Evolutionary conservation across 2,888 invertebrate species (phyloP), one percentile per base, ranked within the genome.

Genomic region (Lepas anatifera): DNA sequence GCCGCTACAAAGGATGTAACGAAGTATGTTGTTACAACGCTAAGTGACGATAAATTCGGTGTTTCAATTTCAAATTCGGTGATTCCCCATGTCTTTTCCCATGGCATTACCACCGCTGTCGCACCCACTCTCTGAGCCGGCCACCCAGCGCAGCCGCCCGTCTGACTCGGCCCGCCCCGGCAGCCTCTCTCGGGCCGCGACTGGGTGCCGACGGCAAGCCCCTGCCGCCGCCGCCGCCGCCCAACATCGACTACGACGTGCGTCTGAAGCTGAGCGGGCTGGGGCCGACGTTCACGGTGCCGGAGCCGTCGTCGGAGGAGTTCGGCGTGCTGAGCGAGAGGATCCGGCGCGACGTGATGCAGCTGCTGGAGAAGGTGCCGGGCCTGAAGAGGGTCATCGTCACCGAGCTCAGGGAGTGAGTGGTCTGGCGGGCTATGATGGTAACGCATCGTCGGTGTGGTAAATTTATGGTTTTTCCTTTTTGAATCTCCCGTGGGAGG

Each of bases 221-320:
- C 4, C 52, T 52, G 52, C 52, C 83, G 37, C 83, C 86, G 0
- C 81, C 85, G 0, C 80, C 86, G 41, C 86, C 89, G 0, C 88
- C 88, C 0, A 84, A 86, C 39, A 78, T 87, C 0, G 83, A 85
- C 0, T 92, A 91, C 80, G 85, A 86, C n/a, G 81, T 91, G 64
- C 84, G 87, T 76, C 85, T 92, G 2, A 88, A 89, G 75, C 82
- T 92, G 70, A 85, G 88, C 46, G 88, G 88, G 46, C 80, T 91
- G 46, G 92, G 89, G 0, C 88, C 90, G 76, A 88, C 87, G 74
- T 92, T 87, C 81, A 83, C 85, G 69, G 84, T 88, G 0, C 92
- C 92, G 0, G 81, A 85, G 22, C 82, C 83, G 0, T 89, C 88
- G 27, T 86, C 86, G 27, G 79, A 84, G n/a, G 90, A 92, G 76